Evolutionary conservation across 2,113 vertebrate genomes (phyloP).

Genomic region (Protobothrops flavoviridis): DNA sequence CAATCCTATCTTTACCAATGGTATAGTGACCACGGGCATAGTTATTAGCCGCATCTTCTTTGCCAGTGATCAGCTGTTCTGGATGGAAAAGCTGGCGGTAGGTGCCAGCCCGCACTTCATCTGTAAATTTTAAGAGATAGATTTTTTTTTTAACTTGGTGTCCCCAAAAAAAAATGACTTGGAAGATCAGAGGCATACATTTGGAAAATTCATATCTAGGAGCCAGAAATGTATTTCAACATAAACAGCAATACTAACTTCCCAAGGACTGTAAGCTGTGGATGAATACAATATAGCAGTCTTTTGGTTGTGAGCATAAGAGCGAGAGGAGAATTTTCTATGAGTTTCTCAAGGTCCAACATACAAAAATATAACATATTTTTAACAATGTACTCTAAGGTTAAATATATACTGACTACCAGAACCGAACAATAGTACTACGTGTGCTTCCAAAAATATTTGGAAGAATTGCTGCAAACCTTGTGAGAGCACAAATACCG

Average conservation of each 20-base stretch:
- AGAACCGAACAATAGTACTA: neutral
- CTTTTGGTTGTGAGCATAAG: neutral
- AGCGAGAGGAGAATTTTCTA: neutral
- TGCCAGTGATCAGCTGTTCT: constrained; percentile 72
- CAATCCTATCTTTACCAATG: constrained; percentile 72
- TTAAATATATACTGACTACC: neutral
- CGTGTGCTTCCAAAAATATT: neutral
- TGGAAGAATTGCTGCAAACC: neutral
- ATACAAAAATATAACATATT: neutral
- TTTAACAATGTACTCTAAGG: neutral
- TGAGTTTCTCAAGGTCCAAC: neutral
- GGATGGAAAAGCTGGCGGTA: constrained; percentile 73
- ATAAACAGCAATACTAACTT: neutral
- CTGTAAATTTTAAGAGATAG: constrained; percentile 44
- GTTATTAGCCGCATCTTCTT: constrained; percentile 76
- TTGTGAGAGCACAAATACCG: neutral
- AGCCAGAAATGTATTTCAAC: neutral
- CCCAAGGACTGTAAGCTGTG: neutral
- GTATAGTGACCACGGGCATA: constrained; percentile 75
- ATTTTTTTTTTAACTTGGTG: neutral
- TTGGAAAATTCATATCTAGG: neutral
- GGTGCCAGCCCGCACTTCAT: constrained; percentile 69
- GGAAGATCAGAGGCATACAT: neutral
- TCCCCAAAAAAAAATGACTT: no score
- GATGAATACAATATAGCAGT: neutral